These are phyloP conservation scores for Protobothrops flavoviridis DNA, from an alignment of 2,113 vertebrate species.

Conservation along the genomic window DNA sequence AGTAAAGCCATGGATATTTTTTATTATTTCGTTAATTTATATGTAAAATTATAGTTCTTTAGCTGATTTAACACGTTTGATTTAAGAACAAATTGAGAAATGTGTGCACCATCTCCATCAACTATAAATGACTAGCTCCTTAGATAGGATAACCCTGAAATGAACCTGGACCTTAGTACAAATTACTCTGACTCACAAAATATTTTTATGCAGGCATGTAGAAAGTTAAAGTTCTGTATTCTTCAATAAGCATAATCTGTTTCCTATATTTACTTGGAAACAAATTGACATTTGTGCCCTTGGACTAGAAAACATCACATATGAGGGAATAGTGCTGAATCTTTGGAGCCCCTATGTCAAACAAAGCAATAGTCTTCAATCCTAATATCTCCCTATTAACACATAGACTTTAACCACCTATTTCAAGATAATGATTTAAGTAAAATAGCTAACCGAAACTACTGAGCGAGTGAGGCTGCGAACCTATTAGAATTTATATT, in stretches of 20 bases:
- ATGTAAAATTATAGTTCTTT: neutral
- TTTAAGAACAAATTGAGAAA: neutral
- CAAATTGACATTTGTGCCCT: slow-evolving; percentile 51
- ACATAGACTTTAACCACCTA: neutral
- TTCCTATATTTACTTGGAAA: slow-evolving; percentile 7
- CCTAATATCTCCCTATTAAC: neutral
- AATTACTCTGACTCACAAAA: neutral
- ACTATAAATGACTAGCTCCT: neutral
- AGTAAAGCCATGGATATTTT: neutral
- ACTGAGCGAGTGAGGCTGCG: neutral
- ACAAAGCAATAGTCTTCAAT: slow-evolving; percentile 18
- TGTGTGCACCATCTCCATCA: neutral
- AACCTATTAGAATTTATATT: neutral
- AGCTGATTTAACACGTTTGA: neutral
- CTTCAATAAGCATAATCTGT: neutral
- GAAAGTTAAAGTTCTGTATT: neutral
- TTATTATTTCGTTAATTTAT: neutral
- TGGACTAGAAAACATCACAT: slow-evolving; percentile 33
- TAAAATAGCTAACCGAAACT: neutral
- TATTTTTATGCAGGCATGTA: neutral
- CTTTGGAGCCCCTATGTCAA: neutral
- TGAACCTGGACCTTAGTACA: neutral
- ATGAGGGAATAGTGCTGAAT: slow-evolving; percentile 33
- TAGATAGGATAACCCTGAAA: neutral
- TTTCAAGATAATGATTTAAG: neutral